phyloP scores from a whole-genome alignment of 2,888 invertebrate species.

The Cantharis rufa region DNA sequence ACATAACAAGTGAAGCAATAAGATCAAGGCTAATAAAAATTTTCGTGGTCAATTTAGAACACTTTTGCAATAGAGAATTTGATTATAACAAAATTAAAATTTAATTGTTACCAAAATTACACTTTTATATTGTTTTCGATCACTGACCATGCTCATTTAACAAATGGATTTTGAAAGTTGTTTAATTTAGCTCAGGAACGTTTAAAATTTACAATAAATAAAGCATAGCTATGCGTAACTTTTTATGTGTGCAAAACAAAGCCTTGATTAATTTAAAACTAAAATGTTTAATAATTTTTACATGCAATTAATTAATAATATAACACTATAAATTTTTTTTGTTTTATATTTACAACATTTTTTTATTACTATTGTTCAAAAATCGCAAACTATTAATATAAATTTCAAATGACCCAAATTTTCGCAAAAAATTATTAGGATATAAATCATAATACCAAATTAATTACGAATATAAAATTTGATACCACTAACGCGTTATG shows the following conservation, averaged over 20 bases:
- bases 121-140: neutral
- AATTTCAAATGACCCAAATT: neutral
- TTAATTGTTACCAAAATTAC: neutral
- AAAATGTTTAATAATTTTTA: slow-evolving; percentile 1
- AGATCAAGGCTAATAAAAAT: neutral
- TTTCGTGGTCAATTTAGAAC: neutral
- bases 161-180: slow-evolving; percentile 10
- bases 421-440: neutral
- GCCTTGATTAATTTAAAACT: slow-evolving; percentile 1
- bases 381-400: neutral
- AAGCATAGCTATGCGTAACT: neutral
- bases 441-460: neutral
- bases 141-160: slow-evolving; percentile 5
- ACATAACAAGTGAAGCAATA: neutral
- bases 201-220: neutral
- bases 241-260: neutral
- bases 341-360: neutral
- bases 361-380: slow-evolving; percentile 1
- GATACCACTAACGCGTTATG: neutral
- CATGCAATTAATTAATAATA: neutral
- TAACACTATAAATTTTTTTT: neutral
- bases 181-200: slow-evolving; percentile 8
- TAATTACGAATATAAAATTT: neutral
- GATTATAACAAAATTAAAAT: neutral
- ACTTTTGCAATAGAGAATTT: neutral